Evolutionary conservation across 2,888 invertebrate genomes (phyloP).

Genomic region (Thyatira batis): DNA sequence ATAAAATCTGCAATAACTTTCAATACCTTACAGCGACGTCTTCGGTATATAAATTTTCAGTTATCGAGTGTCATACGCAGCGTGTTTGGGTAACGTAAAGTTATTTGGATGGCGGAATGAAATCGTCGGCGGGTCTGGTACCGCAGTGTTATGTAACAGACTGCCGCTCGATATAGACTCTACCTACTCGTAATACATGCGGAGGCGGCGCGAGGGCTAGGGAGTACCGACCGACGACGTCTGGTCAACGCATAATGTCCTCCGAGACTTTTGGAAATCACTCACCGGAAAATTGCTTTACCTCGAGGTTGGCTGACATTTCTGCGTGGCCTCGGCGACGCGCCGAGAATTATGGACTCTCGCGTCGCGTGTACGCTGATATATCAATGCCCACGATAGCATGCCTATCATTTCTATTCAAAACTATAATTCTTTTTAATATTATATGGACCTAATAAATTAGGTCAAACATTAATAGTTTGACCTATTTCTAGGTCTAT

Average conservation of each 20-base stretch:
- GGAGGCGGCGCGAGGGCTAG: constrained; percentile 46
- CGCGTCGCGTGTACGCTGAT: background rate
- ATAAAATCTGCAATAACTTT: background rate
- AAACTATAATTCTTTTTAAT: no score
- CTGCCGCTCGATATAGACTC: constrained; percentile 66
- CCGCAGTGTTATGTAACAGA: constrained; percentile 76
- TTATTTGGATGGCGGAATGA: constrained; percentile 46
- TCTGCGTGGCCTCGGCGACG: constrained; percentile 3
- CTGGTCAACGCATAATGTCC: constrained; percentile 44
- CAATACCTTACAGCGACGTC: background rate
- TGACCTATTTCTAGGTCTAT: no score
- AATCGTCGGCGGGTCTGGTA: constrained; percentile 54
- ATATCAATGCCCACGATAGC: background rate
- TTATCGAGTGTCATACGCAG: constrained; percentile 4
- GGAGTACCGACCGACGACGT: constrained; percentile 32
- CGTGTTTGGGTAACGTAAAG: constrained; percentile 32
- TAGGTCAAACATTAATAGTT: no score
- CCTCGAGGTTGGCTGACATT: constrained; percentile 7
- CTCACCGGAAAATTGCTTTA: constrained; percentile 46
- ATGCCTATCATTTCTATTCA: no score
- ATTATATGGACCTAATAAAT: no score
- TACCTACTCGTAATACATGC: constrained; percentile 37
- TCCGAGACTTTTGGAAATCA: constrained; percentile 33
- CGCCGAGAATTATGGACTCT: background rate
- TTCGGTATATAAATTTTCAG: background rate